Base-by-base conservation (phyloP, 2,888 invertebrate species). In the Drosophila greeni region DNA sequence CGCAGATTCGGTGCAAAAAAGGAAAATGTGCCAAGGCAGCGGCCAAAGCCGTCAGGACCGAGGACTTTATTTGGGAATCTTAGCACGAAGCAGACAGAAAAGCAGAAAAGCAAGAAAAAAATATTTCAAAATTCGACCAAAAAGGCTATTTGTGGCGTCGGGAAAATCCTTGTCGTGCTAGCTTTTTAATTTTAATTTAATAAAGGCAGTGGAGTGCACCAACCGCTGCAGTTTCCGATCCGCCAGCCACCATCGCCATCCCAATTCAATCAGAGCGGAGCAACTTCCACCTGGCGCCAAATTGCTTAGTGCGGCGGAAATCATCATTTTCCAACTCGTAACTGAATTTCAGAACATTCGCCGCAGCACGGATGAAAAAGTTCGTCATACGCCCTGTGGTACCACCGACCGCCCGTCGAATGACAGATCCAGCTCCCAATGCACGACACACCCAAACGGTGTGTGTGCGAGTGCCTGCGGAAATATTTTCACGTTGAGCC, bases 71-170 rank as follows among this genome's bases (percentile, higher is more conserved):
- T 82, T 62, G 45, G 59, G 62, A 81, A 65, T 68, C 84, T 26
- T 54, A 56, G 73, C 81, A 84, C 81, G 81, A 84, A 79, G 71
- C 82, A 84, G 84, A 81, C 81, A 11, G 42, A 74, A 69, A 70
- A 76, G 66, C n/a, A n/a, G n/a, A n/a, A 8, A 16, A 52, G 45
- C 73, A n/a, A n/a, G 40, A 47, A 34, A 49, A 45, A 31, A 57
- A 56, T 48, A 39, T 26, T n/a, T 31, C 33, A 55, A 36, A 53
- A 45, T 33, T 40, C 29, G 37, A 18, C 48, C 23, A 29, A 39
- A 24, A 26, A 40, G 26, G 20, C 39, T 33, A 47, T 20, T 45
- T 45, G 45, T 23, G 52, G 29, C 18, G 40, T 34, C 31, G 49
- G 7, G 16, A 12, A 40, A 40, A 18, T 57, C 40, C 58, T 33